phyloP scores from a whole-genome alignment of 2,113 vertebrate species.

The Misgurnus anguillicaudatus region DNA sequence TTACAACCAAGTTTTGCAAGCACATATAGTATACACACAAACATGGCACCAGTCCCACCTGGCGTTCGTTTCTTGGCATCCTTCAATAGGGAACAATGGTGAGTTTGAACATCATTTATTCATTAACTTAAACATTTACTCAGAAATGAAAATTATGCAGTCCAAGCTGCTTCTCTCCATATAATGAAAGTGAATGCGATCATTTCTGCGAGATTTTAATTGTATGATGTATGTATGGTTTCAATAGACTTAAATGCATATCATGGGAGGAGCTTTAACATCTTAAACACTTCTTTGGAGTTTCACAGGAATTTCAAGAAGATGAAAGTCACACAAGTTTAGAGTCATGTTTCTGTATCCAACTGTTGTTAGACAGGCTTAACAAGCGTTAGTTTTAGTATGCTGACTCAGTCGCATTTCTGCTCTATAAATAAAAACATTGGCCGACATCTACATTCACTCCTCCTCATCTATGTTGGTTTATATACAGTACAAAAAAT shows the following conservation, averaged over 20 bases:
- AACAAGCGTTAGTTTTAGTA: neutral
- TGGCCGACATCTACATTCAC: neutral
- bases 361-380: neutral
- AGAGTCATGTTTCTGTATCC: neutral
- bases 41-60: constrained; percentile 73
- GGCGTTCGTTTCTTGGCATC: constrained; percentile 71
- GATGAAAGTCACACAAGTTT: neutral
- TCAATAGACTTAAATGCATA: too few relatives aligned
- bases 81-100: constrained; percentile 75
- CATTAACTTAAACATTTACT: neutral
- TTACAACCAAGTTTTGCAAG: neutral
- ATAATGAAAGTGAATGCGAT: too few relatives aligned
- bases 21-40: too few relatives aligned
- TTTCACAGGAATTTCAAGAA: too few relatives aligned
- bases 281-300: too few relatives aligned
- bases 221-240: too few relatives aligned
- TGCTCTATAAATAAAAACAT: neutral
- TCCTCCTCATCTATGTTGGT: neutral
- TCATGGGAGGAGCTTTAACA: too few relatives aligned
- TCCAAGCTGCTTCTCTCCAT: neutral
- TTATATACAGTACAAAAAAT: neutral
- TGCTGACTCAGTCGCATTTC: neutral
- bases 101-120: constrained; percentile 35
- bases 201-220: too few relatives aligned
- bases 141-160: too few relatives aligned